Conservation (phyloP, 2,113 vertebrate genomes). For the Pterocles gutturalis region DNA sequence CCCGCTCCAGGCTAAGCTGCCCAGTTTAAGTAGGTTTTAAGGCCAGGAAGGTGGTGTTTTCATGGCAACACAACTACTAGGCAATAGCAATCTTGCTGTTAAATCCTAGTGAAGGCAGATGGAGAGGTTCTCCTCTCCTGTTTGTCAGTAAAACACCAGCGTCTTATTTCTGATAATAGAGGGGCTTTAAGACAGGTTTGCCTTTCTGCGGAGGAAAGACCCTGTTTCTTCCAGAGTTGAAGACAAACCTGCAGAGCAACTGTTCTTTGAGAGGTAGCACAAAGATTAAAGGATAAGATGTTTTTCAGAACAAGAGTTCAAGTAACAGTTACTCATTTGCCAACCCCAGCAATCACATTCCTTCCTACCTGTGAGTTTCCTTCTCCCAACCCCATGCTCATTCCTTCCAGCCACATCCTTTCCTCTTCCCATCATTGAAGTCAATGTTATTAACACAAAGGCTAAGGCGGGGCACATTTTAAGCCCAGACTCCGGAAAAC, state of each 20-base stretch:
- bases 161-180: background rate
- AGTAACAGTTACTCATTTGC: background rate
- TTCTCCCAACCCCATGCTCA: background rate
- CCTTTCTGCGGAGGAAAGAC: background rate
- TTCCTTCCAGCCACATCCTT: conserved; percentile 4
- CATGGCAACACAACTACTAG: background rate
- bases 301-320: background rate
- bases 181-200: background rate
- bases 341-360: background rate
- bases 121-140: background rate
- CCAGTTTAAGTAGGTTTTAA: background rate
- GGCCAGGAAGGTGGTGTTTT: background rate
- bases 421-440: background rate
- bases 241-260: background rate
- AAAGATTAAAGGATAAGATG: background rate
- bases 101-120: background rate
- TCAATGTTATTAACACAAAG: background rate
- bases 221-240: background rate
- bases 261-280: background rate
- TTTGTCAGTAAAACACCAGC: background rate
- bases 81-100: background rate
- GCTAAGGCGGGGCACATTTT: background rate
- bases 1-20: background rate
- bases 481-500: background rate
- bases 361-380: background rate